Conservation (phyloP, 2,888 invertebrate species). For the Diploptera punctata region DNA sequence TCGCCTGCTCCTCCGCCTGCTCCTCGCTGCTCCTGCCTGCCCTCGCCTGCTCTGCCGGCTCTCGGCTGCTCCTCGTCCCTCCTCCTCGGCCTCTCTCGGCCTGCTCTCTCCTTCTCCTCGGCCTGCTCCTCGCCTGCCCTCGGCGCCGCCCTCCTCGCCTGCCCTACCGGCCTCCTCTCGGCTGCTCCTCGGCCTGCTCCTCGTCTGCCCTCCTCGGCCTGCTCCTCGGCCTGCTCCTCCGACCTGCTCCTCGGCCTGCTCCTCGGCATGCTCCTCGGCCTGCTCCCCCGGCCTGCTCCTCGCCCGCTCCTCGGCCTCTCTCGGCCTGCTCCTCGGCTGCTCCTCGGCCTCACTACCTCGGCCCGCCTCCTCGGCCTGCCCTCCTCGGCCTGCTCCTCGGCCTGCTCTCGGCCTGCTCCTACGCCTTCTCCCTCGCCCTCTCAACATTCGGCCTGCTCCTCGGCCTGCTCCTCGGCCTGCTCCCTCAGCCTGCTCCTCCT, state of each 20-base stretch:
- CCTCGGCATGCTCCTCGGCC: too few species aligned
- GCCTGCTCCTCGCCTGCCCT: not conserved
- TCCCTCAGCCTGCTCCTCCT: too few species aligned
- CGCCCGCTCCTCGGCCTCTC: not conserved
- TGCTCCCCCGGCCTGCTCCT: not conserved
- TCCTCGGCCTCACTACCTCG: not conserved
- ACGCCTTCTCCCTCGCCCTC: not conserved
- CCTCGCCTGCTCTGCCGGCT: not conserved
- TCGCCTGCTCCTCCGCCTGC: not conserved
- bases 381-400: not conserved
- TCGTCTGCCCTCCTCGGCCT: not conserved
- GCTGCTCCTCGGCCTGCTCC: not conserved
- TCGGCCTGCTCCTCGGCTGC: not conserved
- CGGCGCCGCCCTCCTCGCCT: not conserved
- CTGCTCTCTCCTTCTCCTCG: not conserved
- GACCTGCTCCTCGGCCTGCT: not conserved
- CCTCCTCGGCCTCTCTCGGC: not conserved
- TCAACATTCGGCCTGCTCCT: not conserved
- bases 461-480: not conserved
- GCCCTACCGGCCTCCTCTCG: not conserved
- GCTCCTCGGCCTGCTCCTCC: not conserved
- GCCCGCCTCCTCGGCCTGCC: not conserved
- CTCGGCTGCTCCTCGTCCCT: not conserved
- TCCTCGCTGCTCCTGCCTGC: not conserved
- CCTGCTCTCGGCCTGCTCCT: not conserved